Base-by-base conservation (phyloP, 2,113 vertebrate species). In the Trichechus manatus region DNA sequence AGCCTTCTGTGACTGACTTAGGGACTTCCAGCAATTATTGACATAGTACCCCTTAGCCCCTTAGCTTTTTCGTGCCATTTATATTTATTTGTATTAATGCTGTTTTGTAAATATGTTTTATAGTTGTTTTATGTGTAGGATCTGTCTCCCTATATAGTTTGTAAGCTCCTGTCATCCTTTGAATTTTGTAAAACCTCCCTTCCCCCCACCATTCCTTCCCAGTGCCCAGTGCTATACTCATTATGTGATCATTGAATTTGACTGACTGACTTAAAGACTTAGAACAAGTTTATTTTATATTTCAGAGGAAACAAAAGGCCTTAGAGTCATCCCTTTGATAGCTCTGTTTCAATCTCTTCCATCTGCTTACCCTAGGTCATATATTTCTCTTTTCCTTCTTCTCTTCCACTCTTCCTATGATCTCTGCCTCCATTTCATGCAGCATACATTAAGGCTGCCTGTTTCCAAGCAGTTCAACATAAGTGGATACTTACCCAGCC, bases 21-120 rank as follows among this genome's bases (percentile, higher is more conserved):
- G 50, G 59, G 53, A 93, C 47, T 95, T 91, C 42, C 82, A 81
- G 74, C 42, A 64, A 78, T 93, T 89, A 89, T 79, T 96, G 74
- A 79, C 22, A 74, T 8, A 85, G n/a, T 93, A 87, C 13, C 53
- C 15, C 53, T 56, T 56, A 15, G 53, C 39, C 39, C 84, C 44
- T 89, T 98, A 93, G 68, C 87, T 91, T 96, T 97, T 72, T 23
- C 90, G 63, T 88, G 36, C 80, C 95, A 22, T 80, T 96, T 95
- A 36, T 96, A 97, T 97, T 97, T 96, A 96, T 97, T 96, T 97
- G 25, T 97, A 96, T 93, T 89, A 95, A 82, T 90, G 59, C 95
- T 94, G 80, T 84, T 96, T 83, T 97, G 93, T 97, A 96, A 96
- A 92, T 96, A 87, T 82, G 66, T 92, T 96, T 96, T 77, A 22